A percentile compares a stretch with the other conserved stretches of the same genome.
These are phyloP conservation scores for Resseliella maxima DNA, from an alignment of 2,888 invertebrate species.

Conservation along the genomic window DNA sequence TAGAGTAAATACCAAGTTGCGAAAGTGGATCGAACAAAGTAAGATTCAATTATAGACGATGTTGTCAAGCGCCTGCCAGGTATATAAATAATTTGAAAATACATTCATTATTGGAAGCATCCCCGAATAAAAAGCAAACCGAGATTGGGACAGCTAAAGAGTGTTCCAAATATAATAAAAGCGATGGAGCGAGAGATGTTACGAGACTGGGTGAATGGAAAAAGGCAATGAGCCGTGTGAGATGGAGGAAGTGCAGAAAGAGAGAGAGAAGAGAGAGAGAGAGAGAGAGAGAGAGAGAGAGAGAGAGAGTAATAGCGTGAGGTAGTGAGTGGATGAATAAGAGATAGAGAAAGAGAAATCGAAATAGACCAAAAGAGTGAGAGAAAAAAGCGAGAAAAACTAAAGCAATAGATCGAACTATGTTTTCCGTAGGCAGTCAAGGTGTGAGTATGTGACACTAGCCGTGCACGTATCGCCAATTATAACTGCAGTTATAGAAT, in stretches of 20 bases:
- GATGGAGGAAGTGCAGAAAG: too few species aligned
- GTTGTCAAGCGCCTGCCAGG: conserved; percentile 48
- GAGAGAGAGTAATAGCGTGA: too few species aligned
- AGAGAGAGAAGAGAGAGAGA: not conserved
- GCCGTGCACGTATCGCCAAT: not conserved
- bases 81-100: conserved; percentile 13
- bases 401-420: not conserved
- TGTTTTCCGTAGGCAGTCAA: not conserved
- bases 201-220: not conserved
- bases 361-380: too few species aligned
- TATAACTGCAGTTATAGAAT: conserved; percentile 35
- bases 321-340: too few species aligned
- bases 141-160: not conserved
- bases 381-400: too few species aligned
- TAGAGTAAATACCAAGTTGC: conserved; percentile 42
- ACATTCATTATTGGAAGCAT: not conserved
- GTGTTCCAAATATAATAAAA: not conserved
- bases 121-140: too few species aligned
- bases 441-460: not conserved
- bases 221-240: not conserved
- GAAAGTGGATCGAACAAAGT: conserved; percentile 16
- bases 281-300: not conserved
- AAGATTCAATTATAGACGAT: conserved; percentile 22
- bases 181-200: not conserved
- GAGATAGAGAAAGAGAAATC: too few species aligned